Conservation (phyloP, 2,888 invertebrate genomes). For the Leucoma salicis region DNA sequence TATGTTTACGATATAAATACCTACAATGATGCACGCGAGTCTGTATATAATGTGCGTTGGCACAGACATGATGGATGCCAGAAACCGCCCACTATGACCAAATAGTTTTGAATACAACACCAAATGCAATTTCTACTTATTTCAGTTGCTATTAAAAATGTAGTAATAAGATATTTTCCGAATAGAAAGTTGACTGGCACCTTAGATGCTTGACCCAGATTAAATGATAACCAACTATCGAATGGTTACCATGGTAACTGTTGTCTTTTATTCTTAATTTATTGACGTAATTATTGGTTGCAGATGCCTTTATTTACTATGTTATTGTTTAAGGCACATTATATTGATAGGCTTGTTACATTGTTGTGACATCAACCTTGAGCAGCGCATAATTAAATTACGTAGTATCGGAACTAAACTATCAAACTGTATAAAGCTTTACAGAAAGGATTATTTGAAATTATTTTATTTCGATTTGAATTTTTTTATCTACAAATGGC, state of each 20-base stretch:
- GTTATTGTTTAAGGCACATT: slow-evolving; percentile 9
- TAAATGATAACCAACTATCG: background rate
- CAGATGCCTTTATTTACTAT: slow-evolving; percentile 39
- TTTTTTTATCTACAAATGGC: background rate
- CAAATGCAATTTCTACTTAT: slow-evolving; percentile 9
- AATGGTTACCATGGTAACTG: slow-evolving; percentile 33
- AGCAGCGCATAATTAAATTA: slow-evolving; percentile 37
- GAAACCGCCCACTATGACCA: slow-evolving; percentile 64
- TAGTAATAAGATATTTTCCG: slow-evolving; percentile 22
- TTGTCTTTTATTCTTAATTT: too few relatives aligned
- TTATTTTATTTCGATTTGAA: background rate
- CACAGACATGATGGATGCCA: slow-evolving; percentile 61
- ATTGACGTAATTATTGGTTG: too few relatives aligned
- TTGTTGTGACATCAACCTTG: slow-evolving; percentile 39
- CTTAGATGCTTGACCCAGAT: slow-evolving; percentile 46
- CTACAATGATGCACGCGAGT: slow-evolving; percentile 39
- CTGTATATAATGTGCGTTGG: slow-evolving; percentile 40
- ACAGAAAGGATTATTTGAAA: background rate
- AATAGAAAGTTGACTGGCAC: slow-evolving; percentile 37
- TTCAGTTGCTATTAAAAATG: slow-evolving; percentile 16
- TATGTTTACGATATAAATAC: slow-evolving; percentile 76
- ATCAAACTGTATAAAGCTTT: background rate
- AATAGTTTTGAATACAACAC: slow-evolving; percentile 17
- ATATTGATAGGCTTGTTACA: slow-evolving; percentile 22
- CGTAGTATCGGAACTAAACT: slow-evolving; percentile 37